These are phyloP conservation scores for Orycteropus afer DNA, from an alignment of 2,113 vertebrate genomes.

Conservation along the genomic window DNA sequence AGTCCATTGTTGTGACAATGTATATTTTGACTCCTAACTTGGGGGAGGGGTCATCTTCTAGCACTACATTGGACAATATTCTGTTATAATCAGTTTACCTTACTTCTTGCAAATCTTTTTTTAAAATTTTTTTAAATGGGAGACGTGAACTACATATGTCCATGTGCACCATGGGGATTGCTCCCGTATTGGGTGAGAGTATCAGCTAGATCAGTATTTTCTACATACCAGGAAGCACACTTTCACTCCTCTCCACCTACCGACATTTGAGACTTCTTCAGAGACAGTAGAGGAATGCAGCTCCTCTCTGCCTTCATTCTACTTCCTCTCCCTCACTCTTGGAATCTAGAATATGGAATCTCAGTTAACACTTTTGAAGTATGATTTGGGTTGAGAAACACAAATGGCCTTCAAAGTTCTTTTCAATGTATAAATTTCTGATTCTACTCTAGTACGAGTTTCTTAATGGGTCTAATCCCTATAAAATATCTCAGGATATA, in stretches of 20 bases:
- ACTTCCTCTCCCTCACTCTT: background rate
- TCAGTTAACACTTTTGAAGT: background rate
- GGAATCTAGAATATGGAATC: background rate
- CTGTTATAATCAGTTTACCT: background rate
- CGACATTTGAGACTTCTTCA: background rate
- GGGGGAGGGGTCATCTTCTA: background rate
- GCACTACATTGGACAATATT: too few relatives aligned
- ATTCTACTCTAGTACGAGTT: background rate
- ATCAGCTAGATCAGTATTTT: background rate
- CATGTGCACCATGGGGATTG: background rate
- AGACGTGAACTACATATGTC: background rate
- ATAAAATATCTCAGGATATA: background rate
- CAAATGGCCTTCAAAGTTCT: background rate
- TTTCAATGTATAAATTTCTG: background rate
- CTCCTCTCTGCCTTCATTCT: background rate
- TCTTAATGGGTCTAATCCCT: background rate
- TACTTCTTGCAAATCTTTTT: background rate
- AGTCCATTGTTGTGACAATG: background rate
- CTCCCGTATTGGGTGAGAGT: background rate
- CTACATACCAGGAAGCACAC: background rate
- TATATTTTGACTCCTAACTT: background rate
- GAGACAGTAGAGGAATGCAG: background rate
- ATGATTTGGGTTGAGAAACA: background rate
- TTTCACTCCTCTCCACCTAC: background rate
- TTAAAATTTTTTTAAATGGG: background rate